Conservation (phyloP, 2,113 vertebrate genomes). For the Serinus canaria region DNA sequence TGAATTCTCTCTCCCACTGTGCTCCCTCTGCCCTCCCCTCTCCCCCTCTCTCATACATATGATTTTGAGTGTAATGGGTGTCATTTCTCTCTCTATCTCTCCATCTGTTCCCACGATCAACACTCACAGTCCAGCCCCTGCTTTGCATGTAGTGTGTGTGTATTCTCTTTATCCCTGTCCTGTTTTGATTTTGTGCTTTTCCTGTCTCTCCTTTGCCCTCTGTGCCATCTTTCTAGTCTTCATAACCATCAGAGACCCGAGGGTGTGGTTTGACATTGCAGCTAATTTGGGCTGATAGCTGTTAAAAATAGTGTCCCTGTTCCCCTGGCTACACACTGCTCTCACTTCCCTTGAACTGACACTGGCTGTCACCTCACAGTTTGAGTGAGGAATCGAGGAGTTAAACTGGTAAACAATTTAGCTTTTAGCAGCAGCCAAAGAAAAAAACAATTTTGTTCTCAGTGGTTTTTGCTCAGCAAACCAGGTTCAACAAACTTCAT, state of each 20-base stretch:
- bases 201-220: conserved; percentile 41
- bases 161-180: conserved; percentile 16
- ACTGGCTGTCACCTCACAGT: neutral
- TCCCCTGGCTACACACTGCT: neutral
- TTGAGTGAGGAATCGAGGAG: neutral
- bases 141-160: conserved; percentile 40
- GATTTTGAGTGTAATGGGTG: conserved; percentile 33
- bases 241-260: neutral
- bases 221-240: neutral
- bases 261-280: neutral
- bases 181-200: conserved; percentile 27
- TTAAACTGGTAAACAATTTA: neutral
- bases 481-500: neutral
- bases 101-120: conserved; percentile 61
- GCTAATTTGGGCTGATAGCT: neutral
- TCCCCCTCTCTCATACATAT: neutral
- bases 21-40: neutral
- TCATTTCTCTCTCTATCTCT: conserved; percentile 49
- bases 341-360: neutral
- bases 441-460: neutral
- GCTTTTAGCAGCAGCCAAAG: neutral
- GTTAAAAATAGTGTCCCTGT: neutral
- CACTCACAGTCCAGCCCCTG: conserved; percentile 36
- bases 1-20: neutral
- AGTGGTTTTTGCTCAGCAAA: neutral